Evolutionary conservation across 2,113 vertebrate genomes (phyloP).

Genomic region (Ranitomeya variabilis): DNA sequence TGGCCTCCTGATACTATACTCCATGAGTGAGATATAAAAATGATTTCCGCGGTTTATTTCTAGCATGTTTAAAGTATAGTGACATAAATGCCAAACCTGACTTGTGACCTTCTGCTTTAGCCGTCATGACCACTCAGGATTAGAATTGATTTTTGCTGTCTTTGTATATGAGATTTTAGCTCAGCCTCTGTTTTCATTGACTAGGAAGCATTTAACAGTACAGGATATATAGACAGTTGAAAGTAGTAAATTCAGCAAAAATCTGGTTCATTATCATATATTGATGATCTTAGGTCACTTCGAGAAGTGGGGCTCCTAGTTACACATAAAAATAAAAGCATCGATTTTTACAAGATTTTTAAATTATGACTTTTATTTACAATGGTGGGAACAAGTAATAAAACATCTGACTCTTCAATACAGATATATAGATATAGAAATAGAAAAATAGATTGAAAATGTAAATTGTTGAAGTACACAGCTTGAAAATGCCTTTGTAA

Average conservation of each 20-base stretch:
- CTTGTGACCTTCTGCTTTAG: conserved; percentile 41
- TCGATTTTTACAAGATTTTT: conserved; percentile 35
- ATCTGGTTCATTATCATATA: conserved; percentile 47
- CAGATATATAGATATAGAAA: conserved; percentile 34
- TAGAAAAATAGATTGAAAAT: conserved; percentile 56
- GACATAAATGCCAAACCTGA: conserved; percentile 22
- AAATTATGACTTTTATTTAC: not conserved
- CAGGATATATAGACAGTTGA: conserved; percentile 29
- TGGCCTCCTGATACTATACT: conserved; percentile 28
- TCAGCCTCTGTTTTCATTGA: conserved; percentile 32
- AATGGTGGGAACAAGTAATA: not conserved
- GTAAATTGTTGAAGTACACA: conserved; percentile 40
- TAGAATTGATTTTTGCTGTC: conserved; percentile 50
- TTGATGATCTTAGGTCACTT: conserved; percentile 44
- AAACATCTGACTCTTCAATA: not conserved
- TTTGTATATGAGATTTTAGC: conserved; percentile 21
- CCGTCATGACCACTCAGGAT: conserved; percentile 46
- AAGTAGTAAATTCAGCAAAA: conserved; percentile 41
- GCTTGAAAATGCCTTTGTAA: conserved; percentile 26
- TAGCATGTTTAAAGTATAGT: not conserved
- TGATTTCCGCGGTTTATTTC: not conserved
- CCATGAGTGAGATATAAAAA: conserved; percentile 5
- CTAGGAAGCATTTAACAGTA: conserved; percentile 34
- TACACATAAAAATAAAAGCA: conserved; percentile 25
- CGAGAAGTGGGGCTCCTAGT: not conserved